Conservation (phyloP, 2,113 vertebrate species). For the Pithys albifrons region DNA sequence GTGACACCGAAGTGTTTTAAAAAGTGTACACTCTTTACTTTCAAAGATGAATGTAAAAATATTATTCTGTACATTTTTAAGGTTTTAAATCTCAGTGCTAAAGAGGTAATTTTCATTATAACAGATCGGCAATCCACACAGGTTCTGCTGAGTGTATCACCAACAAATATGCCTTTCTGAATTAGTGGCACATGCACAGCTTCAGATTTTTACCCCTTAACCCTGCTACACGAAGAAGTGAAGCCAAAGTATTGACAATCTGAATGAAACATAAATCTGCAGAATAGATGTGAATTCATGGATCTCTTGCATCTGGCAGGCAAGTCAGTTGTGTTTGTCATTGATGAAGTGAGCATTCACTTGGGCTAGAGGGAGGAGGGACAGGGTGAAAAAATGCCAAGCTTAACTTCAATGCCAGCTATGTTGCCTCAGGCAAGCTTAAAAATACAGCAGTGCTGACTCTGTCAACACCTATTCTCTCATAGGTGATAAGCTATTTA, state of each 20-base stretch:
- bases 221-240: not conserved
- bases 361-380: not conserved
- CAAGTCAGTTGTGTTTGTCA: constrained; percentile 35
- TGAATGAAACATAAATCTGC: constrained; percentile 24
- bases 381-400: constrained; percentile 35
- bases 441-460: constrained; percentile 29
- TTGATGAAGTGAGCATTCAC: constrained; percentile 32
- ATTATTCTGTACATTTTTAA: constrained; percentile 40
- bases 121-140: not conserved
- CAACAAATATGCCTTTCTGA: not conserved
- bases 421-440: not conserved
- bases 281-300: constrained; percentile 18
- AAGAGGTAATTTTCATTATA: constrained; percentile 25
- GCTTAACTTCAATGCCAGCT: constrained; percentile 18
- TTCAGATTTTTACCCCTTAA: constrained; percentile 14
- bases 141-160: not conserved
- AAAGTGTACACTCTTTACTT: constrained; percentile 59
- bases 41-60: constrained; percentile 41
- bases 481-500: constrained; percentile 29
- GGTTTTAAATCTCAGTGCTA: constrained; percentile 24
- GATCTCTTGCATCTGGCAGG: constrained; percentile 11
- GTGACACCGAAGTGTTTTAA: constrained; percentile 43
- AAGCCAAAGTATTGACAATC: not conserved
- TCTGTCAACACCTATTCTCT: constrained; percentile 28
- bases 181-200: not conserved